Evolutionary conservation across 2,888 invertebrate species (phyloP).

Genomic region (Phasia obesa): DNA sequence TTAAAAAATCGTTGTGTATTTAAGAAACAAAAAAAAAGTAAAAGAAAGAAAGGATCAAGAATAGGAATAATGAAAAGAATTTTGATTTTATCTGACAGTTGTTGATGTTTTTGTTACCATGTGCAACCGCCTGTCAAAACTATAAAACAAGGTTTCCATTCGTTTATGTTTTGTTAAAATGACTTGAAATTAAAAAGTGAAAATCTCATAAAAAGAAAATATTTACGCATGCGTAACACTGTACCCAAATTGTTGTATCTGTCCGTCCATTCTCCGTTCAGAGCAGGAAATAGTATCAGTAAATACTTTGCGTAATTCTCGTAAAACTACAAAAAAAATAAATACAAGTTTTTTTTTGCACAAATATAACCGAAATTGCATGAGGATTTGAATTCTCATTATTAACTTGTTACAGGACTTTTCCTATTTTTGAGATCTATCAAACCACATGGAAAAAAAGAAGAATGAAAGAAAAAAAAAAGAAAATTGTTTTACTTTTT

Average conservation of each 20-base stretch:
- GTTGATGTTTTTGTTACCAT: slow-evolving; percentile 69
- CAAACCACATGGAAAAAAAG: slow-evolving; percentile 57
- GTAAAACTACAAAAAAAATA: slow-evolving; percentile 27
- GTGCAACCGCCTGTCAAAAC: slow-evolving; percentile 72
- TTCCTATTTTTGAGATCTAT: not conserved
- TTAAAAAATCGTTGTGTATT: slow-evolving; percentile 33
- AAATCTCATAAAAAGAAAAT: slow-evolving; percentile 53
- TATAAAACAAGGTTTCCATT: slow-evolving; percentile 17
- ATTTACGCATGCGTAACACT: slow-evolving; percentile 59
- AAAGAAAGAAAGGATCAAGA: too few species aligned
- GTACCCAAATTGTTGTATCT: slow-evolving; percentile 12
- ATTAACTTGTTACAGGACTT: slow-evolving; percentile 39
- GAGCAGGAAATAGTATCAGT: slow-evolving; percentile 65
- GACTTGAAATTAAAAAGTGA: slow-evolving; percentile 70
- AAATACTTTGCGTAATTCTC: slow-evolving; percentile 53
- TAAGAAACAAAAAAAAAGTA: not conserved
- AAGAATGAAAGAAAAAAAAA: slow-evolving; percentile 15
- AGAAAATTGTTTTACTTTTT: slow-evolving; percentile 4
- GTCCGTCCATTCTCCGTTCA: slow-evolving; percentile 7
- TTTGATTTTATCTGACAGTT: slow-evolving; percentile 71
- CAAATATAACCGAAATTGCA: not conserved
- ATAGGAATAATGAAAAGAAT: slow-evolving; percentile 17
- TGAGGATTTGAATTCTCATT: slow-evolving; percentile 40
- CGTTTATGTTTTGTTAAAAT: slow-evolving; percentile 32
- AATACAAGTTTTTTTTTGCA: not conserved